phyloP scores from a whole-genome alignment of 2,797 vertebrate genomes.

The Chaetophractus vellerosus region DNA sequence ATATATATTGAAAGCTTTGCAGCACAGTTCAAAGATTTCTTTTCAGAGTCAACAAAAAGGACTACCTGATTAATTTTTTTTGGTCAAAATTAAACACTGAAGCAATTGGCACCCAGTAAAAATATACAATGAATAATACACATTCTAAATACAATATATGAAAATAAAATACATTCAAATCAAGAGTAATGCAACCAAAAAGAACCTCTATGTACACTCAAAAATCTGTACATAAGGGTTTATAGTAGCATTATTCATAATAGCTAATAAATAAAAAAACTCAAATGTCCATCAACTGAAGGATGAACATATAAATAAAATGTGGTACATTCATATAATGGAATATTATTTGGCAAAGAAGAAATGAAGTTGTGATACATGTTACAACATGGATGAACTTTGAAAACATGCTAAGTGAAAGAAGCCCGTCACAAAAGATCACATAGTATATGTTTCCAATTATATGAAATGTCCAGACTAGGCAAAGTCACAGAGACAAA shows the following conservation, averaged over 20 bases:
- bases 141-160: neutral
- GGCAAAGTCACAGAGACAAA: neutral
- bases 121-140: neutral
- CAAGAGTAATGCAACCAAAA: neutral
- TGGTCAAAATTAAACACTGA: neutral
- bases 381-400: neutral
- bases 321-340: neutral
- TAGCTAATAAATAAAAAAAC: neutral
- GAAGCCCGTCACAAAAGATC: neutral
- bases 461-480: neutral
- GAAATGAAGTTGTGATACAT: neutral
- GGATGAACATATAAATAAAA: neutral
- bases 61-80: neutral
- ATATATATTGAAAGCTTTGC: neutral
- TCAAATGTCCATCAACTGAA: neutral
- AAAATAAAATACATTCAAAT: conserved; percentile 23
- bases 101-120: neutral
- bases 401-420: neutral
- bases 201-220: no score
- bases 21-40: neutral
- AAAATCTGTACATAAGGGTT: neutral
- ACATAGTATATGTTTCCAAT: neutral
- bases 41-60: neutral
- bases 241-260: neutral
- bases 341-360: neutral